phyloP scores from a whole-genome alignment of 30 jellyfish, hydroid and myxozoan genomes.

The Pelagia noctiluca region DNA sequence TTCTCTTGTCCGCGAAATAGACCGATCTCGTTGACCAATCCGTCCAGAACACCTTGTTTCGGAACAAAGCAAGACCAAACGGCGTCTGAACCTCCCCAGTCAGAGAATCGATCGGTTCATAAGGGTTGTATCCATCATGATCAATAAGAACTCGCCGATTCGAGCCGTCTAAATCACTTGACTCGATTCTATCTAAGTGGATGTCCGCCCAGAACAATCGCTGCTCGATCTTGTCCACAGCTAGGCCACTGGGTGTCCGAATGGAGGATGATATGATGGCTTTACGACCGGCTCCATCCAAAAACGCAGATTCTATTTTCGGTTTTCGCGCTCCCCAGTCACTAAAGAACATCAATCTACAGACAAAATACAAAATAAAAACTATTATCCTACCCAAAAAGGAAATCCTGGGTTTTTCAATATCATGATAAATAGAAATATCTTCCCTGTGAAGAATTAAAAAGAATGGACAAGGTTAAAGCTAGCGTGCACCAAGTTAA shows the following conservation, averaged over 20 bases:
- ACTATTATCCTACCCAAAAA: constrained; percentile 1
- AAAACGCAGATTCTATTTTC: constrained; percentile 81
- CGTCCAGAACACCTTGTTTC: constrained; percentile 88
- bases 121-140: constrained; percentile 49
- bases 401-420: not conserved
- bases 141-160: constrained; percentile 58
- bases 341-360: constrained; percentile 86
- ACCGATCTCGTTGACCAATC: constrained; percentile 85
- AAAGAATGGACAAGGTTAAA: too few relatives aligned
- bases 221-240: constrained; percentile 74
- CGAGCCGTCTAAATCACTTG: constrained; percentile 47
- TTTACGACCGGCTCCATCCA: constrained; percentile 89
- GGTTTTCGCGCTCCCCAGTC: constrained; percentile 85
- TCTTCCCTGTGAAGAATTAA: too few relatives aligned
- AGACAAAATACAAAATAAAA: constrained; percentile 7
- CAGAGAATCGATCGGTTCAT: constrained; percentile 33
- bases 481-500: too few relatives aligned
- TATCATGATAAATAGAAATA: too few relatives aligned
- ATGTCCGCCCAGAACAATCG: constrained; percentile 87
- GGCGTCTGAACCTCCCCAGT: constrained; percentile 74
- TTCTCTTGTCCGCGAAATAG: constrained; percentile 62
- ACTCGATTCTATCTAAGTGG: constrained; percentile 60
- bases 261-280: constrained; percentile 44
- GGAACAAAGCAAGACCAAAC: constrained; percentile 81
- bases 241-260: constrained; percentile 88